Evolutionary conservation across 2,888 invertebrate genomes (phyloP), one percentile per base, ranked within the genome.

Genomic region (Rhagophthalmus giganteus): DNA sequence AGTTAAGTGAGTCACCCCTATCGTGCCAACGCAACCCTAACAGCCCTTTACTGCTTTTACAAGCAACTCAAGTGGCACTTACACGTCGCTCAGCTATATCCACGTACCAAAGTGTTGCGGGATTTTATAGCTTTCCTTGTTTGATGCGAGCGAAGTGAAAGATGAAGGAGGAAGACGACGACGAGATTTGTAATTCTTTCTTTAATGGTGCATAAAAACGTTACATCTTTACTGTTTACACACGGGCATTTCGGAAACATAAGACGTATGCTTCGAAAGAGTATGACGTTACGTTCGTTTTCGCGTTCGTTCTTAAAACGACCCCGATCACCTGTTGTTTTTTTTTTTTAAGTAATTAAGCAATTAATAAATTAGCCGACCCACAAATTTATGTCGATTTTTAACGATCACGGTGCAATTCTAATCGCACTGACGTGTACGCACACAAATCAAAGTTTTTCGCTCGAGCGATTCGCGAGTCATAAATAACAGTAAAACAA

Each of bases 141-240:
- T 33, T 14, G 12, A 31, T 24, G 30, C 26, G 16, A 35, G 26
- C 28, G 33, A 30, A 31, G 33, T 14, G 27, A 28, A 25, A 33
- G 26, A 16, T 34, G 16, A 50, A 42, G 44, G 40, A 52, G 31
- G 51, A 50, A 47, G 48, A 57, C 35, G 31, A 47, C 31, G 26
- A 41, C 42, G 44, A 51, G 55, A 57, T 52, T 50, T 54, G 58
- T 60, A 59, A 62, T 62, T 62, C 57, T 50, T 49, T 53, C 57
- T 59, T 59, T 62, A 60, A 62, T 62, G 60, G 62, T 54, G 62
- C 62, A 62, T 62, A 60, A 62, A 62, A 62, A 60, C 56, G 58
- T 57, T 58, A 56, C 57, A 50, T 60, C 59, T 58, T 59, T 58
- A 57, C 60, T 56, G 59, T 59, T 59, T 59, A 58, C 57, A 60